Conservation (phyloP, 2,888 invertebrate species). For the Chloromyia formosa region DNA sequence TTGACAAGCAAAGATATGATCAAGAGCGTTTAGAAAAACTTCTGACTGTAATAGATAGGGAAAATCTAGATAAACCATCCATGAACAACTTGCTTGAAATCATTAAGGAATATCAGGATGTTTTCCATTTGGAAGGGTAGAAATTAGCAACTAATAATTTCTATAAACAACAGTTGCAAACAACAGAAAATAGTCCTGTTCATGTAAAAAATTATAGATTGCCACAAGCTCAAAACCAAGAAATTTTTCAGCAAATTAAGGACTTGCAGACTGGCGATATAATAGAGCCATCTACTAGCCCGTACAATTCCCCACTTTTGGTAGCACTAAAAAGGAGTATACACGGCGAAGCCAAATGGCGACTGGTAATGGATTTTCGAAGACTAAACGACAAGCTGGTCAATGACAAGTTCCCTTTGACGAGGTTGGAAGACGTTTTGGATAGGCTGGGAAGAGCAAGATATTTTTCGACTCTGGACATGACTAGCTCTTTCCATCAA, state of each 20-base stretch:
- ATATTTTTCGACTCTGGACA: no score
- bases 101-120: constrained; percentile 4
- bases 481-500: no score
- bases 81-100: constrained; percentile 7
- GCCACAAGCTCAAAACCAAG: background rate
- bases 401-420: constrained; percentile 27
- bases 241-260: background rate
- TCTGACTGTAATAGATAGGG: background rate
- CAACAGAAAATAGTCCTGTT: constrained; percentile 37
- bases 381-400: background rate
- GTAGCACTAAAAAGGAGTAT: constrained; percentile 12
- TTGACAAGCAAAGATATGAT: background rate
- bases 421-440: no score
- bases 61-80: background rate
- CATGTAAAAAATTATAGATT: constrained; percentile 19
- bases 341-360: constrained; percentile 12
- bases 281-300: no score
- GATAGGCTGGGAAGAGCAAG: no score
- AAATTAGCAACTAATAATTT: constrained; percentile 5
- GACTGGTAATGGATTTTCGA: no score
- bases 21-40: background rate
- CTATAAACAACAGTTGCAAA: background rate
- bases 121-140: constrained; percentile 13
- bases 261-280: background rate
- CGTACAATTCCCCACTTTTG: background rate